A percentile compares a stretch with the other conserved stretches of the same genome.
phyloP scores from a whole-genome alignment of 2,888 invertebrate genomes.

The Conops quadrifasciatus region DNA sequence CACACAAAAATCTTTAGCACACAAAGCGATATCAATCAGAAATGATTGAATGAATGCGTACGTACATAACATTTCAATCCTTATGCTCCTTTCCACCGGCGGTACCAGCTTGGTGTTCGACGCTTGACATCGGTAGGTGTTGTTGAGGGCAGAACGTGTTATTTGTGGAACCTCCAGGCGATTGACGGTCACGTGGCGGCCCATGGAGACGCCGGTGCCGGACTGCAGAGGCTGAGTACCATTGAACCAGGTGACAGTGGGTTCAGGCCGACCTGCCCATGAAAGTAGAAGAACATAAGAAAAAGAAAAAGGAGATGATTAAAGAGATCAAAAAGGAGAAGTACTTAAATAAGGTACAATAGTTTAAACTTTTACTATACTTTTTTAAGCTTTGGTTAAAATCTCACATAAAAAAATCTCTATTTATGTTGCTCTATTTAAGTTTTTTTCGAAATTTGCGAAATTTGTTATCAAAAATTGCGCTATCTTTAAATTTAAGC shows the following conservation, averaged over 20 bases:
- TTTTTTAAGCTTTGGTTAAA: not conserved
- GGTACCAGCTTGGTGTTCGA: slow-evolving; percentile 86
- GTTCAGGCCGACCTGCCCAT: slow-evolving; percentile 78
- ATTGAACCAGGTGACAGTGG: slow-evolving; percentile 86
- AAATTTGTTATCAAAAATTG: not conserved
- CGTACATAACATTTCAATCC: slow-evolving; percentile 86
- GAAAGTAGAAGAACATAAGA: not conserved
- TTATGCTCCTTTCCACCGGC: slow-evolving; percentile 82
- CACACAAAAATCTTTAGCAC: too few relatives aligned
- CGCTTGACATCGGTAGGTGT: slow-evolving; percentile 87
- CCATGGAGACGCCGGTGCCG: slow-evolving; percentile 75
- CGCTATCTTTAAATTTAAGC: not conserved
- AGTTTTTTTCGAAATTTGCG: not conserved
- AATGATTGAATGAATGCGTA: slow-evolving; percentile 51
- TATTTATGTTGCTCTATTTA: not conserved
- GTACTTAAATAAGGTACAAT: not conserved
- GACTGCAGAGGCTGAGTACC: slow-evolving; percentile 77
- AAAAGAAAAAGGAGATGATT: slow-evolving; percentile 2
- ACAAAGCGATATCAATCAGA: too few relatives aligned
- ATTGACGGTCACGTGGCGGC: slow-evolving; percentile 81
- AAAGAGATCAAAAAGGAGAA: not conserved
- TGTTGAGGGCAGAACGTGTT: slow-evolving; percentile 80
- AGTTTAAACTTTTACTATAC: not conserved
- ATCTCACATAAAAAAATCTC: not conserved
- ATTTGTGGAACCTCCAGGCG: slow-evolving; percentile 78